A percentile compares a stretch with the other conserved stretches of the same genome.
Conservation (phyloP, 2,888 invertebrate genomes). For the Lissonota sp. region DNA sequence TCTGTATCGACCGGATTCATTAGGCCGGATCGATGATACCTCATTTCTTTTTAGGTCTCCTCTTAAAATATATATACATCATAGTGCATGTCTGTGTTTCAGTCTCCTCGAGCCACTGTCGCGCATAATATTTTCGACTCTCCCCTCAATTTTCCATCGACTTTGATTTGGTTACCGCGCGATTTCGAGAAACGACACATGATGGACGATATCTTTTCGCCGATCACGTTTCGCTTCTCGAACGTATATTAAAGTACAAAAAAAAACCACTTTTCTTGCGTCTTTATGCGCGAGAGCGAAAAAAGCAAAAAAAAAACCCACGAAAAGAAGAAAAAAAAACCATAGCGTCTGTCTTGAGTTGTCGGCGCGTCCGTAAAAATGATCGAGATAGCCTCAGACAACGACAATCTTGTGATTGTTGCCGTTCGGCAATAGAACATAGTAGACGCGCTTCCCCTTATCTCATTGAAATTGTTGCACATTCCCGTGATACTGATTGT, state of each 20-base stretch:
- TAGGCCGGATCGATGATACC: constrained; percentile 53
- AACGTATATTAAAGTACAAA: constrained; percentile 66
- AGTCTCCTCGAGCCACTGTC: constrained; percentile 71
- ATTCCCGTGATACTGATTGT: constrained; percentile 80
- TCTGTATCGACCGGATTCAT: constrained; percentile 26
- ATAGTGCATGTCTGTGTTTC: constrained; percentile 62
- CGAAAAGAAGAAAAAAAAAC: constrained; percentile 35
- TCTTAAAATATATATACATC: constrained; percentile 72
- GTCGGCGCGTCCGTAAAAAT: constrained; percentile 46
- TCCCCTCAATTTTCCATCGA: constrained; percentile 2
- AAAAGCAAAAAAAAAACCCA: constrained; percentile 39
- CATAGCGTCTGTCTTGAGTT: constrained; percentile 8
- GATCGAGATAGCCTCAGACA: constrained; percentile 71
- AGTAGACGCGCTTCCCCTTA: constrained; percentile 83
- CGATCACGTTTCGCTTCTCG: background rate
- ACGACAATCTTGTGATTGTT: constrained; percentile 83
- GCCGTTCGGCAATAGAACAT: constrained; percentile 83
- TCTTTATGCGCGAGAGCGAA: background rate
- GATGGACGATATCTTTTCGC: constrained; percentile 2
- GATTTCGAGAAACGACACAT: background rate
- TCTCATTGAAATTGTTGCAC: constrained; percentile 82
- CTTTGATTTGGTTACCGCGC: constrained; percentile 37
- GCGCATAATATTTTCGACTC: constrained; percentile 18
- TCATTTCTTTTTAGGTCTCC: constrained; percentile 3
- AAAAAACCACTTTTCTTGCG: background rate